Evolutionary conservation across 1,140 invertebrate genomes (phyloP).

Genomic region (Drosophila hydei): DNA sequence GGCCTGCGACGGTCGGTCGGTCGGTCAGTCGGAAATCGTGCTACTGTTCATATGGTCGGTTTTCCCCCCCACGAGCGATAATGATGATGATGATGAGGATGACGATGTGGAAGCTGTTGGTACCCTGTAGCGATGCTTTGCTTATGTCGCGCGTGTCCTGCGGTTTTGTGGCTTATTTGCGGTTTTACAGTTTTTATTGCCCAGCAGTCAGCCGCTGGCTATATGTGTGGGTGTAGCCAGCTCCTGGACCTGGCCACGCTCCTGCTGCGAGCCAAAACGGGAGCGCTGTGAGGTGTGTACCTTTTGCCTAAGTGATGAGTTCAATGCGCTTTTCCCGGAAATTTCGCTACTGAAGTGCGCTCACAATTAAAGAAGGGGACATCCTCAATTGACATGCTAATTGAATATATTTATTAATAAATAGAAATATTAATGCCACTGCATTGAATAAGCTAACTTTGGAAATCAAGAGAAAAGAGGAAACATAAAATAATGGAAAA

Average conservation of each 20-base stretch:
- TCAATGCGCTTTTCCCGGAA: constrained; percentile 9
- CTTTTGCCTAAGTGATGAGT: constrained; percentile 58
- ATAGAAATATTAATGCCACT: too few species aligned
- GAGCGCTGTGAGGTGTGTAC: constrained; percentile 59
- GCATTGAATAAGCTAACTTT: too few species aligned
- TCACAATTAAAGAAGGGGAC: neutral
- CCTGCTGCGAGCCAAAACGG: neutral
- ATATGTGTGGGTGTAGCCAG: constrained; percentile 56
- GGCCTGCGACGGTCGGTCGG: neutral
- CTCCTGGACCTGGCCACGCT: neutral
- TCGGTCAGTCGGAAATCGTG: constrained; percentile 36
- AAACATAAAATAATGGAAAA: too few species aligned
- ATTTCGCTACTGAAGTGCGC: neutral
- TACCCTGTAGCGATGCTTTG: constrained; percentile 23
- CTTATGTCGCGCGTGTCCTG: constrained; percentile 69
- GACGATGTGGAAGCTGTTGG: constrained; percentile 4
- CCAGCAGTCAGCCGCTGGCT: constrained; percentile 32
- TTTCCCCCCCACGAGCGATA: constrained; percentile 52
- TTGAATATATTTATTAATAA: too few species aligned
- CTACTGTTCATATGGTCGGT: constrained; percentile 47
- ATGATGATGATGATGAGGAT: constrained; percentile 49
- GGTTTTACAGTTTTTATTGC: constrained; percentile 65
- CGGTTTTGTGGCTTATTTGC: constrained; percentile 72
- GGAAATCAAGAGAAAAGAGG: too few species aligned
- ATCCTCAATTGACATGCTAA: too few species aligned